A percentile compares a stretch with the other conserved stretches of the same genome.
These are phyloP conservation scores for Belonocnema kinseyi DNA, from an alignment of 1,140 invertebrate species.

Conservation along the genomic window DNA sequence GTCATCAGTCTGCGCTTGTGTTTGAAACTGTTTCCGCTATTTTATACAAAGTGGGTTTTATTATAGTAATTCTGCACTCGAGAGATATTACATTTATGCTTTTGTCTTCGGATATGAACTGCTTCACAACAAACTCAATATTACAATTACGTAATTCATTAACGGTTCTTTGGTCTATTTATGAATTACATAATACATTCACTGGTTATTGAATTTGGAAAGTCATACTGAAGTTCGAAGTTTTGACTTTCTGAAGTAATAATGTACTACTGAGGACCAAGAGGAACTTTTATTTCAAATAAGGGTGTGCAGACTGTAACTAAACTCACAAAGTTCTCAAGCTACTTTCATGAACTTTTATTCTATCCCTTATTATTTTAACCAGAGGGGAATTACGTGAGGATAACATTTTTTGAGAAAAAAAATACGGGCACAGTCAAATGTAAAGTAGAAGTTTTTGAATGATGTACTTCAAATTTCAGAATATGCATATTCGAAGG, in stretches of 20 bases:
- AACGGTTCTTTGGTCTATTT: constrained; percentile 17
- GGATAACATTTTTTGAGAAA: not conserved
- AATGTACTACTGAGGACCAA: constrained; percentile 22
- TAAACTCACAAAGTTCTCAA: constrained; percentile 26
- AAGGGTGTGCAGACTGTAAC: constrained; percentile 20
- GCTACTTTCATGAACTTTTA: constrained; percentile 8
- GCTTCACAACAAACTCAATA: constrained; percentile 13
- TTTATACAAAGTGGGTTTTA: constrained; percentile 14
- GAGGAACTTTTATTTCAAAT: constrained; percentile 26
- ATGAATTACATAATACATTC: not conserved
- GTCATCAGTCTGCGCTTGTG: constrained; percentile 4
- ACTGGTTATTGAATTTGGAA: constrained; percentile 22
- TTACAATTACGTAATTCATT: constrained; percentile 21
- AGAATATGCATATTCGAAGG: no score
- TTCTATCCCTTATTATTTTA: no score
- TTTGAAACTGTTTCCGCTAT: constrained; percentile 20
- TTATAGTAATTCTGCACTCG: constrained; percentile 9
- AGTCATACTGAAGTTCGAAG: constrained; percentile 26
- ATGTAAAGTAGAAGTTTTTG: no score
- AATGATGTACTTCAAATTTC: no score
- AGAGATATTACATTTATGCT: constrained; percentile 15
- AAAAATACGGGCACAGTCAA: not conserved
- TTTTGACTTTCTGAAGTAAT: constrained; percentile 23
- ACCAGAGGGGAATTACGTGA: no score
- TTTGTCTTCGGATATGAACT: constrained; percentile 1